Evolutionary conservation across 64 coral and sea anemone species (phyloP), one percentile per base, ranked within the genome.

Genomic region (Stylophora pistillata): DNA sequence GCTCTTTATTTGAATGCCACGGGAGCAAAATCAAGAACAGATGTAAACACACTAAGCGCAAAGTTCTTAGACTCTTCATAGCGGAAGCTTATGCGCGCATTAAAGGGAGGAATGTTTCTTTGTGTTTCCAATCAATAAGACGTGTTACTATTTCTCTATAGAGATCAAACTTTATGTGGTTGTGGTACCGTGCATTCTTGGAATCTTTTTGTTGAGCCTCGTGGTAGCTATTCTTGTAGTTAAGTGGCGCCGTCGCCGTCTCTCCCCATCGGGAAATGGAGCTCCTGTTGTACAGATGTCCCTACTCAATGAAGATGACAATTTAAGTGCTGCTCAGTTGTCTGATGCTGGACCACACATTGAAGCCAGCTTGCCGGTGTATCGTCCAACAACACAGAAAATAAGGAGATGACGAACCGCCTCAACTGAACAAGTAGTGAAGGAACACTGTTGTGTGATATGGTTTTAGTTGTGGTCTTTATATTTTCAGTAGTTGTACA

Each of bases 221-320:
- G 10, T 84, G 13, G 80, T 69, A 9, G 61, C 21, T 18, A 33
- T 63, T 18, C 20, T 84, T 84, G 80, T 84, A 14, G 11, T 84
- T 11, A 84, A 15, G 80, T 53, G 13, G 68, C 80, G 80, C 14
- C 80, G 73, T 37, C 73, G 80, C 23, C 37, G 60, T 25, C 64
- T 26, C 47, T 70, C 62, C 20, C 25, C 80, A 15, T 63, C 80
- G 16, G 33, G 80, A 52, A 63, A 23, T 9, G 34, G 61, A n/a
- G 16, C 41, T 53, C 80, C 80, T 69, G 34, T 56, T 23, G 59
- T 84, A 62, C 80, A 84, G 61, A 84, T 84, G 80, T 84, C 80
- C 13, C 30, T 68, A 68, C 32, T 84, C 9, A 69, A 84, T 15
- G 80, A 84, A 10, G 80, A 47, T 52, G 77, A 79, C 32, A 27